These are phyloP conservation scores for Onychomys arenicola DNA, from an alignment of 2,797 vertebrate species.

Conservation along the genomic window DNA sequence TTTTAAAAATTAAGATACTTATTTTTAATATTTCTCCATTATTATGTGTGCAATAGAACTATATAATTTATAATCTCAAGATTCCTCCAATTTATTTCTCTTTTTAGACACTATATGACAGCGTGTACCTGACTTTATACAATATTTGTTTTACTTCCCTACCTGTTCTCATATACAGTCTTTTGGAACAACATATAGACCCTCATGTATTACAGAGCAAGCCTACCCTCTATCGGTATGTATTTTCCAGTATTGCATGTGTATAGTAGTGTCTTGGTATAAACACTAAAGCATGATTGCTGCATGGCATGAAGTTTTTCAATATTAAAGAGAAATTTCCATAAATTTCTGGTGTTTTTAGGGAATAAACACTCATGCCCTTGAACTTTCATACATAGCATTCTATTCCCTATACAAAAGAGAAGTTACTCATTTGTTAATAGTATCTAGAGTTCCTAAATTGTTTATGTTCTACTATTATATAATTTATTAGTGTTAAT, in stretches of 20 bases:
- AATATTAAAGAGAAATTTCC: conserved; percentile 21
- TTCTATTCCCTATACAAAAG: not conserved
- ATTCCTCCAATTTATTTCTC: conserved; percentile 75
- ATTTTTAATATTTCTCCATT: conserved; percentile 40
- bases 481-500: conserved; percentile 28
- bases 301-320: conserved; percentile 15
- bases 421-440: conserved; percentile 38
- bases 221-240: conserved; percentile 96
- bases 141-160: conserved; percentile 99
- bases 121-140: conserved; percentile 99
- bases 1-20: conserved; percentile 40
- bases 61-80: conserved; percentile 54
- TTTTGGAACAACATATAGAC: conserved; percentile 98
- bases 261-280: not conserved
- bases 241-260: not conserved
- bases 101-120: conserved; percentile 97
- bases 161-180: conserved; percentile 98
- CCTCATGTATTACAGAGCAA: conserved; percentile 96
- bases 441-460: conserved; percentile 23
- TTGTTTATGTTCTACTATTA: not conserved
- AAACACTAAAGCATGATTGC: conserved; percentile 7
- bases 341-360: conserved; percentile 49
- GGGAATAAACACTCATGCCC: not conserved
- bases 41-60: conserved; percentile 12
- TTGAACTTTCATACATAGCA: not conserved